Conservation (phyloP, 2,888 invertebrate genomes). For the Aradus depressus region DNA sequence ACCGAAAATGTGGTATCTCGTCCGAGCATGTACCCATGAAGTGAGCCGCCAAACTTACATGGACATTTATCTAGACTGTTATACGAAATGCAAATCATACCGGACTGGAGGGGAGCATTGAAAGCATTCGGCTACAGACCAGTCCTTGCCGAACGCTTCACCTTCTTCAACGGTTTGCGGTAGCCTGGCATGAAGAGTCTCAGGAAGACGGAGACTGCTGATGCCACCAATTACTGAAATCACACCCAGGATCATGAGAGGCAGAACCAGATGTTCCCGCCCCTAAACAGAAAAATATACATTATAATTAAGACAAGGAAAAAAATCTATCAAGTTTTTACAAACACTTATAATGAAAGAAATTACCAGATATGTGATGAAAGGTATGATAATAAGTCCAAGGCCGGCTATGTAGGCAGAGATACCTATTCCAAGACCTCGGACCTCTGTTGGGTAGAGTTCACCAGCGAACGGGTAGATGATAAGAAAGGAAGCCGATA, state of each 20-base stretch:
- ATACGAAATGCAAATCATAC: too few relatives aligned
- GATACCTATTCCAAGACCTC: slow-evolving; percentile 81
- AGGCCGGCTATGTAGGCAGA: slow-evolving; percentile 84
- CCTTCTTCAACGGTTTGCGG: slow-evolving; percentile 83
- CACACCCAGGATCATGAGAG: slow-evolving; percentile 71
- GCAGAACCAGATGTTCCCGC: slow-evolving; percentile 68
- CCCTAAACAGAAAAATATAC: slow-evolving; percentile 46
- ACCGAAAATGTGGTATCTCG: too few relatives aligned
- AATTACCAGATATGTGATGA: slow-evolving; percentile 75
- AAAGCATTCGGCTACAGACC: slow-evolving; percentile 62
- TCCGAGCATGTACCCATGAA: too few relatives aligned
- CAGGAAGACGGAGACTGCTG: slow-evolving; percentile 67
- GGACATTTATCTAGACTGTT: too few relatives aligned
- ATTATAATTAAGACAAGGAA: not conserved
- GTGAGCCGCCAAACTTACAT: too few relatives aligned
- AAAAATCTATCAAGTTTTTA: not conserved
- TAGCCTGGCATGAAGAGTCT: slow-evolving; percentile 69
- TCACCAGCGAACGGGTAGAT: slow-evolving; percentile 90
- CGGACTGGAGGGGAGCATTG: slow-evolving; percentile 47
- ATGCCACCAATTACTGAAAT: slow-evolving; percentile 72
- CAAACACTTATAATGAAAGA: not conserved
- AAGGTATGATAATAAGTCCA: slow-evolving; percentile 79
- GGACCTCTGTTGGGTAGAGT: slow-evolving; percentile 77
- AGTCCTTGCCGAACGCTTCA: slow-evolving; percentile 74
- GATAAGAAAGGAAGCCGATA: slow-evolving; percentile 81